Percentiles rank a stretch among this genome's conserved stretches.
Conservation (phyloP, 2,888 invertebrate species). For the Ophonus ardosiacus region DNA sequence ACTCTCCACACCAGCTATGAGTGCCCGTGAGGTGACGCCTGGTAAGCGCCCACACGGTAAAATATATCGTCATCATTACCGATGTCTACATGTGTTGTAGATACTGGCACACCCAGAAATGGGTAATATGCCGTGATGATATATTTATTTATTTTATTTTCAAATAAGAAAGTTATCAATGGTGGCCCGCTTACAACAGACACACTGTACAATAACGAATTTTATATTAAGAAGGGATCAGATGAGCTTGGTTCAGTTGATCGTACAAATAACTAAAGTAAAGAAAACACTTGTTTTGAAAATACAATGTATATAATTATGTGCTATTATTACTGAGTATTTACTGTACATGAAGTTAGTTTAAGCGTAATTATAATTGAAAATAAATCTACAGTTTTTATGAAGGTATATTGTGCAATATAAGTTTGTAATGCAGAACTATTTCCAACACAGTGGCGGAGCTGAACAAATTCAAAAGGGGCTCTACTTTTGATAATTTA, state of each 20-base stretch:
- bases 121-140: too few relatives aligned
- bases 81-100: too few relatives aligned
- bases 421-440: conserved; percentile 15
- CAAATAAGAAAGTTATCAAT: too few relatives aligned
- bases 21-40: too few relatives aligned
- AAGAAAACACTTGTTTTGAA: conserved; percentile 65
- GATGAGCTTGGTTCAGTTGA: background rate
- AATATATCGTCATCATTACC: too few relatives aligned
- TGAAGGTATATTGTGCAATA: conserved; percentile 54
- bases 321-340: conserved; percentile 69
- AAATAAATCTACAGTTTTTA: conserved; percentile 52
- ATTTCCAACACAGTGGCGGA: conserved; percentile 58
- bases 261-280: background rate
- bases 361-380: conserved; percentile 60
- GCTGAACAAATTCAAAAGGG: conserved; percentile 37
- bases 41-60: too few relatives aligned
- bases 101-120: too few relatives aligned
- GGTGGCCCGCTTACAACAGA: too few relatives aligned
- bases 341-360: conserved; percentile 59
- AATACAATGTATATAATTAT: conserved; percentile 72
- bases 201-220: background rate
- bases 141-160: too few relatives aligned
- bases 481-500: conserved; percentile 52
- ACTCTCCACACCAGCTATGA: too few relatives aligned
- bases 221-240: background rate